Percentiles rank a stretch among this genome's conserved stretches.
Evolutionary conservation across 2,113 vertebrate genomes (phyloP).

Genomic region (Oreochromis aureus): DNA sequence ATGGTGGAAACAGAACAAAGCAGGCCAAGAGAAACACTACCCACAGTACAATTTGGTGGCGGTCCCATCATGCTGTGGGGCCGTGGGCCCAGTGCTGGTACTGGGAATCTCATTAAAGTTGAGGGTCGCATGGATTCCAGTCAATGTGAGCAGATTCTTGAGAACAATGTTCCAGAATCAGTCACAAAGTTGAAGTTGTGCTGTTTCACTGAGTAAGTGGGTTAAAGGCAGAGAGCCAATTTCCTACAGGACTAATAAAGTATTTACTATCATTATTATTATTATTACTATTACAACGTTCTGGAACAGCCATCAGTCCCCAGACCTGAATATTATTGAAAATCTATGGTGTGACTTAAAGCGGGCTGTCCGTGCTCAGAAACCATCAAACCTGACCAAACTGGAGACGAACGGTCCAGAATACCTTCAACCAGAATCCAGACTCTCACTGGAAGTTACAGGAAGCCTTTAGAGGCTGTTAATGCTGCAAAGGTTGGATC

Average conservation of each 20-base stretch:
- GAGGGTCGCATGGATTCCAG: background rate
- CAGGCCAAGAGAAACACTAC: background rate
- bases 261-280: no score
- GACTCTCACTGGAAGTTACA: background rate
- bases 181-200: no score
- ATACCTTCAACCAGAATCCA: background rate
- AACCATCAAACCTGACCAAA: no score
- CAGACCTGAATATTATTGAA: no score
- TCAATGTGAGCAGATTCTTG: background rate
- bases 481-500: fast-evolving
- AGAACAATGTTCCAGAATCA: no score
- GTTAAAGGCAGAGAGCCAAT: no score
- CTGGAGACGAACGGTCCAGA: background rate
- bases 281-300: no score
- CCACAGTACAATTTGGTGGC: background rate
- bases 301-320: no score
- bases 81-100: background rate
- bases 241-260: no score
- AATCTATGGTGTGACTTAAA: no score
- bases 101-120: background rate
- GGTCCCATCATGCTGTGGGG: background rate
- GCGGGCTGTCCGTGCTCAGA: no score
- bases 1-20: background rate
- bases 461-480: fast-evolving
- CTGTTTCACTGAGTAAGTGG: no score